These are phyloP conservation scores for Polymixis flavicincta DNA, from an alignment of 2,888 invertebrate species.

Conservation along the genomic window DNA sequence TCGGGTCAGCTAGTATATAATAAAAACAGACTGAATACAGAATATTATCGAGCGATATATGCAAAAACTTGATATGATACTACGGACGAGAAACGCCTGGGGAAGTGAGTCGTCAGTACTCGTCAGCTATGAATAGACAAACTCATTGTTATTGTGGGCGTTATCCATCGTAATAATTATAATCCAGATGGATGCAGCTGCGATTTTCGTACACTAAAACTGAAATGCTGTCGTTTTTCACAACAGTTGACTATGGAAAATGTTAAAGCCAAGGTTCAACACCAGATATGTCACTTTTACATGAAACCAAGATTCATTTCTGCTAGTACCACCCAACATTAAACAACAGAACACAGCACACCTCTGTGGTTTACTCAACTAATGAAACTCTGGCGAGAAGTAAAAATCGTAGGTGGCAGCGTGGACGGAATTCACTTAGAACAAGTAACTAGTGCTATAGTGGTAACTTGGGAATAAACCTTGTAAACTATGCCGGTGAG, in stretches of 20 bases:
- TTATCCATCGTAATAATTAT: constrained; percentile 11
- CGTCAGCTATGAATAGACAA: constrained; percentile 19
- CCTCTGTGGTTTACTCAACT: constrained; percentile 47
- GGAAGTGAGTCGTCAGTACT: constrained; percentile 11
- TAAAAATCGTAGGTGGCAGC: constrained; percentile 55
- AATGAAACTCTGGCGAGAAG: constrained; percentile 53
- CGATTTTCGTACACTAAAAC: not conserved
- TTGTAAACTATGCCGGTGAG: constrained; percentile 15
- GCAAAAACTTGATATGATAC: not conserved
- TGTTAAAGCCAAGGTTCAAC: not conserved
- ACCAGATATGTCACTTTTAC: not conserved
- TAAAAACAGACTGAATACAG: not conserved
- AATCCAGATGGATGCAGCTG: constrained; percentile 21
- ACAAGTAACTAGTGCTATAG: constrained; percentile 25
- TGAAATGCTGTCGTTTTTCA: not conserved
- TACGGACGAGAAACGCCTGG: constrained; percentile 1
- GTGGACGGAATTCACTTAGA: constrained; percentile 43
- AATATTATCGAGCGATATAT: not conserved
- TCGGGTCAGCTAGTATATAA: too few relatives aligned
- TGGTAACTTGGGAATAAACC: constrained; percentile 17
- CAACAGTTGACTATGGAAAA: not conserved
- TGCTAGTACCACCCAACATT: constrained; percentile 24
- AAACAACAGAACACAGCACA: constrained; percentile 25
- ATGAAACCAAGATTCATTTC: constrained; percentile 21
- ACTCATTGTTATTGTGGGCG: constrained; percentile 10